Conservation (phyloP, 2,888 invertebrate genomes). For the Drosophila anomelani region DNA sequence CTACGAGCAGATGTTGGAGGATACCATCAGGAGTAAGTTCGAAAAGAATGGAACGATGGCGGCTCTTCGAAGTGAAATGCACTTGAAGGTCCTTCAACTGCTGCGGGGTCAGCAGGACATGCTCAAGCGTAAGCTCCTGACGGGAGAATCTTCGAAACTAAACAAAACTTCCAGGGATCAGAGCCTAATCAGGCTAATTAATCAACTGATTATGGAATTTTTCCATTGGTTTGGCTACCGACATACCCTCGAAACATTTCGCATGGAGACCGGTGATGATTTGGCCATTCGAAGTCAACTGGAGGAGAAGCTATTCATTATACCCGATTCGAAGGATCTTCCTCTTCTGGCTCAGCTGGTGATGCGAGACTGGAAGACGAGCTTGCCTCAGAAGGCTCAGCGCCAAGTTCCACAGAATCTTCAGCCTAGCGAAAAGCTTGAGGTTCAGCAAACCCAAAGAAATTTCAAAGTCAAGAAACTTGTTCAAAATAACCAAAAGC, state of each 20-base stretch:
- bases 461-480: background rate
- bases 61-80: slow-evolving; percentile 76
- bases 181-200: slow-evolving; percentile 50
- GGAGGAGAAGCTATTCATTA: slow-evolving; percentile 61
- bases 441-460: background rate
- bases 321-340: slow-evolving; percentile 61
- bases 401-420: background rate
- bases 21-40: slow-evolving; percentile 69
- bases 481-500: slow-evolving; percentile 19
- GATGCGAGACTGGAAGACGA: slow-evolving; percentile 1
- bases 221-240: slow-evolving; percentile 82
- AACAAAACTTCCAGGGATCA: slow-evolving; percentile 6
- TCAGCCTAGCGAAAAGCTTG: background rate
- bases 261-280: slow-evolving; percentile 76
- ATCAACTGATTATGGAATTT: slow-evolving; percentile 83
- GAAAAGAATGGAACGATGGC: slow-evolving; percentile 71
- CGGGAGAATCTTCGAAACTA: slow-evolving; percentile 29
- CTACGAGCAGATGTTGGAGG: slow-evolving; percentile 40
- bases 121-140: slow-evolving; percentile 28
- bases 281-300: slow-evolving; percentile 63
- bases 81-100: slow-evolving; percentile 74
- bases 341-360: slow-evolving; percentile 68
- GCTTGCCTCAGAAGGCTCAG: background rate
- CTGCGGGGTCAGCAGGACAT: slow-evolving; percentile 59
- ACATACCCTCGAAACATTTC: slow-evolving; percentile 82